These are phyloP conservation scores for Delphinapterus leucas DNA, from an alignment of 2,113 vertebrate species.

Conservation along the genomic window DNA sequence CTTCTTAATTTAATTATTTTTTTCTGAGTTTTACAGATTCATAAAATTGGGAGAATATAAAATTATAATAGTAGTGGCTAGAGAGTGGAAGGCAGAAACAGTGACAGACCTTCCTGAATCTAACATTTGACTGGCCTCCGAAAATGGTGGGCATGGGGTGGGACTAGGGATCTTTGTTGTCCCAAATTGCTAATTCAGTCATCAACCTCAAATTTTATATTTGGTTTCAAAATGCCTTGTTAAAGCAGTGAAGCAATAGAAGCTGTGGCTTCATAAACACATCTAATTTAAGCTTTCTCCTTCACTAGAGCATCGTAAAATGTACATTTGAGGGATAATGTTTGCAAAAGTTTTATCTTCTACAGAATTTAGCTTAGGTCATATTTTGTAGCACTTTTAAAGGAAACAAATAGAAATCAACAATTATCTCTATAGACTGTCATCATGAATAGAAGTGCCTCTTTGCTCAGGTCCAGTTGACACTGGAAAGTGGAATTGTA, in stretches of 20 bases:
- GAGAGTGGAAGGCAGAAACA: background rate
- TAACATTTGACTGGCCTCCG: background rate
- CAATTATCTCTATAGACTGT: background rate
- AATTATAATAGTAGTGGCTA: background rate
- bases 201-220: background rate
- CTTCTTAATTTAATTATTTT: conserved; percentile 16
- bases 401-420: background rate
- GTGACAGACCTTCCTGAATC: background rate
- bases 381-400: background rate
- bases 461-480: background rate
- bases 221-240: conserved; percentile 2
- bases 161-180: background rate
- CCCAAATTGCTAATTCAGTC: background rate
- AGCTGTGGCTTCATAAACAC: background rate
- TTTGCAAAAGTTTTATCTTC: background rate
- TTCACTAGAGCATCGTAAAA: background rate
- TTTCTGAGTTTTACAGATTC: background rate
- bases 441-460: background rate
- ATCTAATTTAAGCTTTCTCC: conserved; percentile 19
- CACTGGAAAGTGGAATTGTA: background rate
- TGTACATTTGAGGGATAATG: background rate
- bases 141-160: rapidly evolving
- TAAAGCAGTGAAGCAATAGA: background rate
- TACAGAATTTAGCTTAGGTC: background rate
- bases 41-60: background rate